Base-by-base conservation (phyloP, 2,113 vertebrate species). In the Elgaria multicarinata region DNA sequence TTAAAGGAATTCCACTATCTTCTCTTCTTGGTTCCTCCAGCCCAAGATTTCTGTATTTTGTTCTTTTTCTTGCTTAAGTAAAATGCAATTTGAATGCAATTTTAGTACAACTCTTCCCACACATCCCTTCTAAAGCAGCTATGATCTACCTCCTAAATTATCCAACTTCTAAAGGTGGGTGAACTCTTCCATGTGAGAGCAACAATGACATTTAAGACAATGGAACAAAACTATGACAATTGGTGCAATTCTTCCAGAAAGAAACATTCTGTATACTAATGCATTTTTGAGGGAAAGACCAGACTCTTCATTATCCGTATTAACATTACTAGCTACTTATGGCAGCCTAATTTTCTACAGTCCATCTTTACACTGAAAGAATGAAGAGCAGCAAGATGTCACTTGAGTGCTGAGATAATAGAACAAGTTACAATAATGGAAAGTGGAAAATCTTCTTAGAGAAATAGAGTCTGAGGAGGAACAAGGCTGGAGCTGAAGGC, bases 21-120 rank as follows among this genome's bases (percentile, higher is more conserved):
- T 93, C 93, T 95, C 92, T 95, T 95, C 89, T 92, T 86, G 67
- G 28, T 72, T 72, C 91, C 84, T 87, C 85, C 95, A 94, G 94
- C 92, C 94, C 93, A 93, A 67, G 87, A 93, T 94, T 96, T 96
- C 95, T 93, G 82, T 93, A 92, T 95, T 94, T 94, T 91, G 93
- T 91, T 95, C 86, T 83, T 82, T 22, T n/a, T 69, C 26, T 88
- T 90, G 86, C 0, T 93, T 86, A 91, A 64, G 46, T 86, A 88
- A 91, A 90, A 78, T 87, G 81, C 89, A 94, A 92, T 77, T 94
- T 95, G 89, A 88, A 89, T 91, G 79, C 74, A 86, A 84, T 91
- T 94, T 93, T 86, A 92, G 79, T 80, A 42, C 87, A 92, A 94
- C n/a, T 94, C 94, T 95, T 95, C 90, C 91, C 82, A 89, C 85